Evolutionary conservation across 2,888 invertebrate genomes (phyloP), one percentile per base, ranked within the genome.

Genomic region (Meghimatium bilineatum): DNA sequence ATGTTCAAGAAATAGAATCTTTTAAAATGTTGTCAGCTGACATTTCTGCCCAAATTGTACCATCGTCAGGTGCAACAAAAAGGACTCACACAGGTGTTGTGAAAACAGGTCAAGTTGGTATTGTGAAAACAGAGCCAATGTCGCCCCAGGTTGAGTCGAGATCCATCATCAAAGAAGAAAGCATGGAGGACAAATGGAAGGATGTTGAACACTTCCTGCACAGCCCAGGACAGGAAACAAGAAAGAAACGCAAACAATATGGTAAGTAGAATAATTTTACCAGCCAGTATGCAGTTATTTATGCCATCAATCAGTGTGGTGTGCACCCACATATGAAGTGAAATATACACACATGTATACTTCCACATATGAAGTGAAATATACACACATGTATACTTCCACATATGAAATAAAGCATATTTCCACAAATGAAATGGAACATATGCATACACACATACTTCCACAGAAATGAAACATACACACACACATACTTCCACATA

Each of bases 141-240:
- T 83, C 83, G 29, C 83, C 83, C 12, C 60, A 52, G 29, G 36
- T 49, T 52, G 56, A 2, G 10, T 6, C 32, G 32, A 71, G 32
- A 52, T 44, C 52, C 6, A 23, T 52, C 23, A 49, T 71, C 17
- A 83, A 77, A 29, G 74, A 81, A 8, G 85, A 85, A 60, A 87
- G 87, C 12, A 86, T 90, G 86, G 91, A 91, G 75, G 87, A 88
- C 60, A 92, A 91, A 75, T 92, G 92, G 92, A 90, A 90, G 83
- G 91, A 91, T 82, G 90, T 92, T 52, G 88, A 90, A 77, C 86
- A 90, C 80, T 90, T 90, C 82, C 86, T 92, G 26, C 87, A 91
- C 75, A 86, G 86, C 17, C 86, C 86, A 17, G 86, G 85, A 29
- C 63, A 82, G 36, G 67, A 85, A 10, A 74, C 82, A 2, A 2